Evolutionary conservation across 2,888 invertebrate genomes (phyloP), one percentile per base, ranked within the genome.

Genomic region (Andrena marginata): DNA sequence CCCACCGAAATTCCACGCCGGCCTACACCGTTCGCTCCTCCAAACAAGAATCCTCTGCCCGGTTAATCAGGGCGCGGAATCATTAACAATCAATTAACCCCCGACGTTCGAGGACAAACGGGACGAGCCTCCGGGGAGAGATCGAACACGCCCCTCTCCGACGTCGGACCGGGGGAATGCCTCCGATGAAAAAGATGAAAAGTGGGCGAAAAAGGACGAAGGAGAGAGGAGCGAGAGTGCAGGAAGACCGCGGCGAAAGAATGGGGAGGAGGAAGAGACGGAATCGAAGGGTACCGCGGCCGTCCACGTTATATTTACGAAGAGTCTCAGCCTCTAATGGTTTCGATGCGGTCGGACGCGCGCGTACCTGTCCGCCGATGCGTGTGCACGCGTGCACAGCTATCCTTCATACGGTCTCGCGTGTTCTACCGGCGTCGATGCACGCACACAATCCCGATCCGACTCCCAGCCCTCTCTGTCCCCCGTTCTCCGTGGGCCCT

Each of bases 281-380:
- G 23, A 26, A 60, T 60, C 60, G 60, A 60, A 31, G 31, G 35
- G 59, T 69, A 54, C 42, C n/a, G 62, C 68, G 79, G 51, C 83
- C 86, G 86, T 90, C 89, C 87, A 62, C 59, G 90, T 91, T 91
- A 90, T 92, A 92, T 91, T 91, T 91, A 89, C 91, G 90, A 91
- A 92, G 90, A 90, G 83, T 85, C 89, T 85, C 75, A 33, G 82
- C 83, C 90, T 92, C 92, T 91, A 92, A 92, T 92, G 91, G 90
- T 92, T 90, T 91, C 91, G 92, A 92, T 92, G 91, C 91, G 90
- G 89, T 89, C 85, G 89, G 84, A 90, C 86, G 85, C 85, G 85
- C 89, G 87, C 88, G 87, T 86, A 87, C 86, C 79, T 81, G 84
- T 77, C 77, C 81, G 79, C 42, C 74, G 60, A 59, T 81, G 82